A percentile compares a stretch with the other conserved stretches of the same genome.
Conservation (phyloP, 2,888 invertebrate species). For the Andricus curvator region DNA sequence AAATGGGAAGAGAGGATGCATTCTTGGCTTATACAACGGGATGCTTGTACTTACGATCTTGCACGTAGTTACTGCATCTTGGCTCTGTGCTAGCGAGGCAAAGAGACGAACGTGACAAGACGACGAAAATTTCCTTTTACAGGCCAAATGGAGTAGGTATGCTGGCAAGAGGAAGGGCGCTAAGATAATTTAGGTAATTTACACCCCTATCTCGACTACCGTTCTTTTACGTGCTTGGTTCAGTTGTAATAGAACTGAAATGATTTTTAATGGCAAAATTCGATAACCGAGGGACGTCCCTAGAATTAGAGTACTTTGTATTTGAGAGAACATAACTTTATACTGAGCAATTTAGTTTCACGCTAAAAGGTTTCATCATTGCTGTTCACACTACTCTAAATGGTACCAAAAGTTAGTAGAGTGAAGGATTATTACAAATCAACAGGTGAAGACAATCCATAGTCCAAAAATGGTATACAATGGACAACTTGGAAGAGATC, state of each 20-base stretch:
- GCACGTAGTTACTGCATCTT: conserved; percentile 53
- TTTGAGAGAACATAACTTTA: not conserved
- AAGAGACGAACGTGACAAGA: conserved; percentile 46
- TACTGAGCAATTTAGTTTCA: not conserved
- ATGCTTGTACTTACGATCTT: conserved; percentile 43
- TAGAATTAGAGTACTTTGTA: not conserved
- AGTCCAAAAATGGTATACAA: too few species aligned
- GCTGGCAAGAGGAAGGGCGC: not conserved
- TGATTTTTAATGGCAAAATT: not conserved
- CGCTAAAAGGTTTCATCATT: not conserved
- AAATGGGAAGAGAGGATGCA: conserved; percentile 27
- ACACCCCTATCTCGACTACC: not conserved
- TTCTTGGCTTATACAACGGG: conserved; percentile 44
- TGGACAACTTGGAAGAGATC: too few species aligned
- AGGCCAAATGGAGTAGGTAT: conserved; percentile 13
- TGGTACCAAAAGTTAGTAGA: not conserved
- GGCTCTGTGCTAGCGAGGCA: conserved; percentile 45
- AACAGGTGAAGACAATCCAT: too few species aligned
- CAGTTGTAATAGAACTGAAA: not conserved
- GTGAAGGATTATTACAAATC: not conserved
- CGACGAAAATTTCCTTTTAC: conserved; percentile 46
- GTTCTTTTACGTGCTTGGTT: not conserved
- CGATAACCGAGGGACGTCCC: not conserved
- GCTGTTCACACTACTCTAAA: too few species aligned
- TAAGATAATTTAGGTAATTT: conserved; percentile 32